Evolutionary conservation across 2,888 invertebrate species (phyloP), one percentile per base, ranked within the genome.

Genomic region (Tromatobia lineatoria): DNA sequence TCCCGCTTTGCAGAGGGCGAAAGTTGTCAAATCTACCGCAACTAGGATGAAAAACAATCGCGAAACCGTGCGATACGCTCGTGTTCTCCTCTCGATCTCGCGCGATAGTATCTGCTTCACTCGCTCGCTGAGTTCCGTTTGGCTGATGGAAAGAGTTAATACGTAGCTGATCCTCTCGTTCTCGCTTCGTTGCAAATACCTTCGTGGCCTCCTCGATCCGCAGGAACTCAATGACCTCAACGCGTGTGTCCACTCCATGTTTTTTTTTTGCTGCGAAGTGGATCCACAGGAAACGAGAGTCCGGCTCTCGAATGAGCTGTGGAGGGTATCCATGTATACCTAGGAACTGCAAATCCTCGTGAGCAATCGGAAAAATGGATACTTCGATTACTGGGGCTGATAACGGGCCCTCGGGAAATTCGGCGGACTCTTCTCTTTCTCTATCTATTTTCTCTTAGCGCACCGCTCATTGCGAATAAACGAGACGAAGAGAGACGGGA

Each of bases 201-300:
- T 10, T 66, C 42, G 61, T 23, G 18, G 45, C 47, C 59, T 15
- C 59, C 10, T 73, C 29, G 61, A 61, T 61, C 34, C 34, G 7
- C 45, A n/a, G 74, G 50, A 74, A 61, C 34, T 74, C 61, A 47
- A 61, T 47, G 42, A 59, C 45, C 71, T 45, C 25, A 50, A 45
- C 25, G 59, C n/a, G 59, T 73, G 23, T 25, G n/a, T 25, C 47
- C 73, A 47, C 47, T 34, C 38, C 38, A 7, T 10, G 0, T 10
- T 38, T 8, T 38, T 10, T 38, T 10, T 8, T 45, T 15, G 15
- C 42, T 25, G 20, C 34, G n/a, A 38, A 61, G 29, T 38, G 61
- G 42, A 42, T 45, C 73, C 73, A 45, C 73, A 59, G 45, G 18
- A 64, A 34, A 75, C 64, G 74, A 75, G 74, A 75, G 61, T 52